Conservation (phyloP, 2,113 vertebrate species). For the Probosciger aterrimus region DNA sequence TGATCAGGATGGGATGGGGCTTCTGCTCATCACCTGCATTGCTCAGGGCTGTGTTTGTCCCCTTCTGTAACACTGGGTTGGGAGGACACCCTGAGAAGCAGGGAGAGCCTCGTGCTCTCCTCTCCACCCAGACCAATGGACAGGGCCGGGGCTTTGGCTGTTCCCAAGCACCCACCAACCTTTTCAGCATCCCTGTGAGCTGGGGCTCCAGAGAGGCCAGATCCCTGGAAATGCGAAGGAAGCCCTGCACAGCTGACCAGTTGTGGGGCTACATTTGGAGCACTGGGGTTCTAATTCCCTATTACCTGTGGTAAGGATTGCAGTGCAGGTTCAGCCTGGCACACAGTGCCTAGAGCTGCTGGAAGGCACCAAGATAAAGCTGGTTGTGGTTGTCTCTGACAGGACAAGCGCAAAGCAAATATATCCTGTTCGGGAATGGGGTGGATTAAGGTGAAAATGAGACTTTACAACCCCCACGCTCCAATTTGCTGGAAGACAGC, state of each 20-base stretch:
- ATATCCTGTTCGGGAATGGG: background rate
- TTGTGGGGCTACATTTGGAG: background rate
- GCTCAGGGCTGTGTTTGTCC: background rate
- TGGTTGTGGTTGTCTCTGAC: rapidly evolving
- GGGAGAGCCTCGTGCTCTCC: rapidly evolving
- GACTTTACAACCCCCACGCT: background rate
- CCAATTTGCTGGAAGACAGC: background rate
- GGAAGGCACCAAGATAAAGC: background rate
- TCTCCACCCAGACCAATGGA: background rate
- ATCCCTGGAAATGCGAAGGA: background rate
- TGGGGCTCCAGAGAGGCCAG: too few relatives aligned
- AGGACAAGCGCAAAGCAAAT: background rate
- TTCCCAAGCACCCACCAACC: background rate
- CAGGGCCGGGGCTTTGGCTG: background rate
- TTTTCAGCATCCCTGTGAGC: background rate
- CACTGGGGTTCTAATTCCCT: background rate
- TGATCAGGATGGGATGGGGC: background rate
- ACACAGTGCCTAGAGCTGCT: rapidly evolving
- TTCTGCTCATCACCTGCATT: background rate
- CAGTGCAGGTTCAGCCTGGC: background rate
- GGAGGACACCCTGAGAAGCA: rapidly evolving
- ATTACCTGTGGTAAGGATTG: rapidly evolving
- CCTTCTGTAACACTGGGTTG: background rate
- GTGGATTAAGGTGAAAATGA: background rate
- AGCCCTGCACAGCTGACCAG: background rate